Evolutionary conservation across 2,797 vertebrate genomes (phyloP).

Genomic region (Lacerta viridis): DNA sequence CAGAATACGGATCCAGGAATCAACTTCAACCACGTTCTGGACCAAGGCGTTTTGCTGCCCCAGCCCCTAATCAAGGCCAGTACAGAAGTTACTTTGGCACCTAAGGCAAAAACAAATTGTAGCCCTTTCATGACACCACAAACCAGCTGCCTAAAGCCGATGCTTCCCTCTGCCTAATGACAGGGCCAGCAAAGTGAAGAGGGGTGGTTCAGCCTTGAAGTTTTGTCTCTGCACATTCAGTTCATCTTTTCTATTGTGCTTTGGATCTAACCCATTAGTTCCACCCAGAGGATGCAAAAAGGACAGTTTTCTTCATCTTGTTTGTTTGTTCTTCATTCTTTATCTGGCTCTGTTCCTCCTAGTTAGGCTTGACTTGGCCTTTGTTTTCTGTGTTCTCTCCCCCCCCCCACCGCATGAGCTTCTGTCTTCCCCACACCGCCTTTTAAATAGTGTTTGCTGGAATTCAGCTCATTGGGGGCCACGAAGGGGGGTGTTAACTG

Average conservation of each 20-base stretch:
- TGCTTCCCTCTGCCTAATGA: background rate
- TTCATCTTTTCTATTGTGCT: background rate
- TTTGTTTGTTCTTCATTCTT: conserved; percentile 17
- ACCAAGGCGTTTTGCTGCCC: background rate
- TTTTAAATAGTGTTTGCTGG: conserved; percentile 28
- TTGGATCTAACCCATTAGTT: background rate
- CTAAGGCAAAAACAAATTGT: no score
- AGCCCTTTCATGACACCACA: background rate
- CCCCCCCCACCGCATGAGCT: background rate
- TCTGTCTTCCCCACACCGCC: conserved; percentile 1
- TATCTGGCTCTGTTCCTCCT: conserved; percentile 14
- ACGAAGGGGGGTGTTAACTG: background rate
- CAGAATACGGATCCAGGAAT: background rate
- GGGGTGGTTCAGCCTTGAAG: no score
- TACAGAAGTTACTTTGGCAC: no score
- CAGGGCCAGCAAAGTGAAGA: background rate
- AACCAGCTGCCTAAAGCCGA: background rate
- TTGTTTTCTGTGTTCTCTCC: background rate
- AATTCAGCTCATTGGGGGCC: conserved; percentile 43
- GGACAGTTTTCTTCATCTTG: background rate
- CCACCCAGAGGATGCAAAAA: background rate
- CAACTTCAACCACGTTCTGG: background rate
- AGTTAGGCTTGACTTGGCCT: conserved; percentile 5
- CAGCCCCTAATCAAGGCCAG: no score
- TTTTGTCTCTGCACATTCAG: background rate